Evolutionary conservation across 2,888 invertebrate species (phyloP), one percentile per base, ranked within the genome.

Genomic region (Xylota sylvarum): DNA sequence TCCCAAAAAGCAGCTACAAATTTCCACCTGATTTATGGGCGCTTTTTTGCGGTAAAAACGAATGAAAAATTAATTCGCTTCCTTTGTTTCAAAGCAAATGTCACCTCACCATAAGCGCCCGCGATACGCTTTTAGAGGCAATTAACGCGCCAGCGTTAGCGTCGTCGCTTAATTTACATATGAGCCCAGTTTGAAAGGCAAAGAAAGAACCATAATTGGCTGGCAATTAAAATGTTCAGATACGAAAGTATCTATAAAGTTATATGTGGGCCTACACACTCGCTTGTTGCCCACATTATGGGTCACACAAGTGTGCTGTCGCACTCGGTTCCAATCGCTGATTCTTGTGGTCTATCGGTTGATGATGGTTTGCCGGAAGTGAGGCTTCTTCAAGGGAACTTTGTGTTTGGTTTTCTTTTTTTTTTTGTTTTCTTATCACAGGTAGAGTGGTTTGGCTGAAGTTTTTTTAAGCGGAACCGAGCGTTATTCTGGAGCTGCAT

Each of bases 341-440:
- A 78, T 82, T 86, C 77, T 65, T 73, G 82, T 77, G 82, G 69
- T 67, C 82, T 82, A 86, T 86, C 77, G 73, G 73, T 43, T 65
- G 79, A 46, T 65, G 80, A 56, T 76, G 85, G 58, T 70, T 70
- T 70, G 43, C 60, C 72, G 86, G 86, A 82, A 86, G 60, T 62
- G 48, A 46, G 35, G 62, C 79, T 56, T 48, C 73, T 70, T 78
- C 52, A 46, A 46, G 23, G 55, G 55, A 67, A 67, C n/a, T 23
- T 70, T 60, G 17, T 19, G 14, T 27, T 19, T 12, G 14, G 12
- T 78, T n/a, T n/a, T n/a, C n/a, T n/a, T n/a, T n/a, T n/a, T n/a
- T n/a, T n/a, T n/a, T n/a, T n/a, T n/a, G n/a, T n/a, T n/a, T n/a
- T n/a, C n/a, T n/a, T 43, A 50, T 70, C 80, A 27, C 64, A 82